Base-by-base conservation (phyloP, 2,888 invertebrate genomes). In the Sinohyriopsis cumingii region DNA sequence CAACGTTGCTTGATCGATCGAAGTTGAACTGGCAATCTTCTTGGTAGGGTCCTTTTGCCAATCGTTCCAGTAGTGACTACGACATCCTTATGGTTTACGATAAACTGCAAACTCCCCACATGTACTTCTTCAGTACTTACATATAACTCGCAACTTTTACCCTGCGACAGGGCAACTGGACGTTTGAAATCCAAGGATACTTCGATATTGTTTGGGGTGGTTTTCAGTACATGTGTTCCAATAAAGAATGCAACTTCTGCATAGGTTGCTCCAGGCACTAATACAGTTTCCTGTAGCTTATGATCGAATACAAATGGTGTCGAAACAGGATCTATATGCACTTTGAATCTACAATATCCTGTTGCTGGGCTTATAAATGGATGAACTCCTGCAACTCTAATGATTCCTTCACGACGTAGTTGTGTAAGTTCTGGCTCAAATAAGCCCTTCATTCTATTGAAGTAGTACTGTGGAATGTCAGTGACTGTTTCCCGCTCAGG, bases 381-480 rank as follows among this genome's bases (percentile, higher is more conserved):
- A 18, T 54, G 63, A 20, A 6, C 53, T 22, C 63, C 24, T 59
- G 57, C 12, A 15, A 15, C 45, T 45, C 4, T 45, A 15, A 45
- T 45, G 20, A 60, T 54, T 19, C 66, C 67, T 45, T 71, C 62
- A 53, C 57, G 60, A 55, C 59, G 56, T 18, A 68, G 15, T 25
- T 25, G 67, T 12, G 63, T 63, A 19, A 33, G 28, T 25, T 68
- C 69, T 9, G 76, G 65, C 66, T 66, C 67, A 55, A 67, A 64
- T 3, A 69, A 57, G 1, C 61, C 57, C 20, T 67, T 65, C 24
- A 68, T 65, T 19, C 63, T 66, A 28, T 73, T 73, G 68, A 76
- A 78, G 59, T 59, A 65, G 68, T 80, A 80, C 15, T 69, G 69
- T 22, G 80, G 80, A 7, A 78, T 60, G 7, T 68, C 62, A 3